Base-by-base conservation (phyloP, 2,797 vertebrate genomes). In the Paratrypauchen microcephalus region DNA sequence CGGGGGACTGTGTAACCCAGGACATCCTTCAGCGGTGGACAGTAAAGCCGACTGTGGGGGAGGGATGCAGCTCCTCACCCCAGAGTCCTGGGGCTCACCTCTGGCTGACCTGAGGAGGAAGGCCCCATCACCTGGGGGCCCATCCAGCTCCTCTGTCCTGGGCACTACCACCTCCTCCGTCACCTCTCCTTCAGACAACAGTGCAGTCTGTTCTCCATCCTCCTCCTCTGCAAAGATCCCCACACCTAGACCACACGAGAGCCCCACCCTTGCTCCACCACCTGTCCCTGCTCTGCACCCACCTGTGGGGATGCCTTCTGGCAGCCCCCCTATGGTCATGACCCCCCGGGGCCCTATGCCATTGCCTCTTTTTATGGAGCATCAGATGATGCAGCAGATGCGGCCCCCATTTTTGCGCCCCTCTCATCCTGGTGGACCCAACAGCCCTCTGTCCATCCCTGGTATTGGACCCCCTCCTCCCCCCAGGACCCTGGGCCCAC, bases 361-460 rank as follows among this genome's bases (percentile, higher is more conserved):
- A 41, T 90, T 99, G 79, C 97, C 97, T 79, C 90, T 99, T 82
- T 99, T 99, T 91, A 99, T 99, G 98, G 97, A 99, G 79, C 97
- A 99, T 87, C 98, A 99, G 90, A 97, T 99, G 92, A 97, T 99
- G 94, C 97, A 98, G 83, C 98, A 99, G 71, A 97, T 99, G 39
- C 95, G 96, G 57, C 96, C 96, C 9, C 95, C 97, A 0, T 98
- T 95, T 91, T 93, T 99, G 62, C 96, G 96, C 5, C 95, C 95
- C 65, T 95, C 96, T 0, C 97, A 97, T 72, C 93, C 95, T 64
- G 95, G 91, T 64, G 97, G 96, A 81, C 95, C 96, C 70, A 96
- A 97, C 82, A 99, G 97, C 76, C 97, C 97, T 39, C 88, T 98
- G 81, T 92, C 97, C 81, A 96, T 99, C 78, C 95, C 97, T 47